Percentiles rank a stretch among this genome's conserved stretches.
Evolutionary conservation across 92 coral and sea anemone species (phyloP).

Genomic region (Porites cylindrica): DNA sequence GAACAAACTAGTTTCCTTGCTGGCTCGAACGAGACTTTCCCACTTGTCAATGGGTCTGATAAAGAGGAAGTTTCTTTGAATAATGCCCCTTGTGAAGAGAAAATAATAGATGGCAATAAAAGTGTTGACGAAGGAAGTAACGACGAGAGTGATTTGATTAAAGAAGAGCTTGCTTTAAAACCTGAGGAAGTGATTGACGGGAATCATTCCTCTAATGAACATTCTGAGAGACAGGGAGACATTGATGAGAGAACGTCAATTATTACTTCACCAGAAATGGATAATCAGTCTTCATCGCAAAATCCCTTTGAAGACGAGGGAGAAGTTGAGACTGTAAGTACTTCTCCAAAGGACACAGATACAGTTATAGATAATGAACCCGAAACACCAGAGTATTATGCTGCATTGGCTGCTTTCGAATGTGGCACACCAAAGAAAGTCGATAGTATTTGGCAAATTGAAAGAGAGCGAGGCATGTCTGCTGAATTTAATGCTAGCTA

Average conservation of each 20-base stretch:
- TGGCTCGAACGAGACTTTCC: background rate
- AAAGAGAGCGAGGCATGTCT: conserved; percentile 10
- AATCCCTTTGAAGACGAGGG: background rate
- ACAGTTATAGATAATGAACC: background rate
- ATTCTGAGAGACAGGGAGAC: background rate
- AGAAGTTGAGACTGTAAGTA: background rate
- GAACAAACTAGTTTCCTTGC: conserved; percentile 1
- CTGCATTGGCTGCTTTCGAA: conserved; percentile 55
- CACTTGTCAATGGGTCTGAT: background rate
- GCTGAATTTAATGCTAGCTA: conserved; percentile 40
- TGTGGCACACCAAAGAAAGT: conserved; percentile 70
- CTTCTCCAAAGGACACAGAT: background rate
- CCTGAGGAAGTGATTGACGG: background rate
- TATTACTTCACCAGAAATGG: background rate
- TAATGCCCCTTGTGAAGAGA: background rate
- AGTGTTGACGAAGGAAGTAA: background rate
- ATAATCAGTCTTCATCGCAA: background rate
- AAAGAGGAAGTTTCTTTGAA: background rate
- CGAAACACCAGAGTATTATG: conserved; percentile 44
- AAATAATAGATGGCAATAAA: background rate
- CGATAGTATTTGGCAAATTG: conserved; percentile 23
- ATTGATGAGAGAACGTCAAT: background rate
- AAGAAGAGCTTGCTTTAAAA: conserved; percentile 9
- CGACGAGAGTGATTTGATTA: background rate
- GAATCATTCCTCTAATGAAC: background rate